A percentile compares a stretch with the other conserved stretches of the same genome.
These are phyloP conservation scores for Thelaira solivaga DNA, from an alignment of 2,888 invertebrate genomes.

Conservation along the genomic window DNA sequence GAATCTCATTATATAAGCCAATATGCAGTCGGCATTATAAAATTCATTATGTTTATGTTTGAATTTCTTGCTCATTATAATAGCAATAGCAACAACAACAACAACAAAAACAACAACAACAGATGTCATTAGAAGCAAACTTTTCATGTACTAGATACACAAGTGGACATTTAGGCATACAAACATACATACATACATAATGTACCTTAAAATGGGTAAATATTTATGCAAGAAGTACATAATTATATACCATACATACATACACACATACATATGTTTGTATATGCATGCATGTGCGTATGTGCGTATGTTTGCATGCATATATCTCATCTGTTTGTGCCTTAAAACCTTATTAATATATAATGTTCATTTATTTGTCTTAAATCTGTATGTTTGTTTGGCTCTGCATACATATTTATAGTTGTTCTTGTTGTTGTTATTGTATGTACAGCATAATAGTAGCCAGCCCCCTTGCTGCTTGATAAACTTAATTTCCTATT, in stretches of 20 bases:
- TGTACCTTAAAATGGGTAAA: too few relatives aligned
- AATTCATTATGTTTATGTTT: conserved; percentile 37
- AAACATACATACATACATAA: too few relatives aligned
- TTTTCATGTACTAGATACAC: too few relatives aligned
- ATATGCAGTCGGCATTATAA: conserved; percentile 17
- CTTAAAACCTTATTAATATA: conserved; percentile 7
- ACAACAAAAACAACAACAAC: too few relatives aligned
- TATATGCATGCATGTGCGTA: not conserved
- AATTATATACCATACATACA: not conserved
- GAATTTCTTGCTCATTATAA: conserved; percentile 43
- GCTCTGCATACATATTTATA: too few relatives aligned
- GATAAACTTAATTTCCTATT: conserved; percentile 37
- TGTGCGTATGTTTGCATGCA: not conserved
- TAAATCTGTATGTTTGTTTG: not conserved
- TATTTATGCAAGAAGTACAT: too few relatives aligned
- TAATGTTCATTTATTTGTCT: not conserved
- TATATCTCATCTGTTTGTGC: not conserved
- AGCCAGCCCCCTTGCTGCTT: too few relatives aligned
- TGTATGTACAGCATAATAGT: too few relatives aligned
- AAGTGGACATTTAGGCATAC: too few relatives aligned
- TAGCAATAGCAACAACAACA: not conserved
- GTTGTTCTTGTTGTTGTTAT: too few relatives aligned
- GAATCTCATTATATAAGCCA: conserved; percentile 37
- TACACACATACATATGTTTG: not conserved
- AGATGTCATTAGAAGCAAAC: too few relatives aligned